These are phyloP conservation scores for Macroramphosus scolopax DNA, from an alignment of 2,797 vertebrate species.

Conservation along the genomic window DNA sequence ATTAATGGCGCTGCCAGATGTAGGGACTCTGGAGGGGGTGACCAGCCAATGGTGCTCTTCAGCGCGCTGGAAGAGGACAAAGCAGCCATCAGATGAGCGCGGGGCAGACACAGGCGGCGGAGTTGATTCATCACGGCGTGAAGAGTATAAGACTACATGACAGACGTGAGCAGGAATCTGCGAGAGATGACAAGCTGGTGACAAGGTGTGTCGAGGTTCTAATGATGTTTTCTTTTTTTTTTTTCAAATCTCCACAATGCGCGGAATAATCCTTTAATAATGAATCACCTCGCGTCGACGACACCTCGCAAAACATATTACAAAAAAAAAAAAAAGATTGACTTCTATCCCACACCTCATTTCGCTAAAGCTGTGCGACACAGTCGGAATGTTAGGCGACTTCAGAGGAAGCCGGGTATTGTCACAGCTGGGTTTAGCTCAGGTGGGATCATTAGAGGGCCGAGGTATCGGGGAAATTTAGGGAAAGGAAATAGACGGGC, in stretches of 20 bases:
- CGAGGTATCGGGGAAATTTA: no score
- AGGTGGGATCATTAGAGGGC: slow-evolving; percentile 11
- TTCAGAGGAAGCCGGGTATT: slow-evolving; percentile 18
- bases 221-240: slow-evolving; percentile 47
- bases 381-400: slow-evolving; percentile 38
- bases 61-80: slow-evolving; percentile 65
- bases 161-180: slow-evolving; percentile 36
- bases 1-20: slow-evolving; percentile 79
- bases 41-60: slow-evolving; percentile 65
- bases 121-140: slow-evolving; percentile 47
- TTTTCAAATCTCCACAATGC: slow-evolving; percentile 43
- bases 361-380: slow-evolving; percentile 31
- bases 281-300: slow-evolving; percentile 45
- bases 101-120: no score
- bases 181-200: slow-evolving; percentile 43
- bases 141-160: no score
- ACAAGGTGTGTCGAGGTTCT: slow-evolving; percentile 23
- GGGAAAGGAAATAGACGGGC: slow-evolving; percentile 31
- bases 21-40: slow-evolving; percentile 68
- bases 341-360: slow-evolving; percentile 44
- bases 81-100: no score
- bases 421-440: slow-evolving; percentile 21
- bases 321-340: slow-evolving; percentile 32
- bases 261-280: slow-evolving; percentile 56
- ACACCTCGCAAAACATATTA: slow-evolving; percentile 38